Conservation (phyloP, 2,113 vertebrate species). For the Hyperoodon ampullatus region DNA sequence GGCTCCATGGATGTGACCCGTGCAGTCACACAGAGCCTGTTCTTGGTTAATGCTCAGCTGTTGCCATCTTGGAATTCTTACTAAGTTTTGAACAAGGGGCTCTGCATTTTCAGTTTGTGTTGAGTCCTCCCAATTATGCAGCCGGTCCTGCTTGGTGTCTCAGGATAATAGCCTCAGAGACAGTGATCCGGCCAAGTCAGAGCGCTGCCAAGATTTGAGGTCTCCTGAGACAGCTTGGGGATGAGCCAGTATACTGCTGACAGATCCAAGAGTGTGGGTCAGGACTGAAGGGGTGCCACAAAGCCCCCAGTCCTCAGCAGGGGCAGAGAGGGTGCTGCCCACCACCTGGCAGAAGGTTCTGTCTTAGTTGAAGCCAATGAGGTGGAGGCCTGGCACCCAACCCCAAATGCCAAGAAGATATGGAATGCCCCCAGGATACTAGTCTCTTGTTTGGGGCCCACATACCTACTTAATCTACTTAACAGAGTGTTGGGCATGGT, state of each 20-base stretch:
- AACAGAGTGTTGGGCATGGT: background rate
- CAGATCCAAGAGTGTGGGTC: background rate
- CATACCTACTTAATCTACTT: background rate
- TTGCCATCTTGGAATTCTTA: background rate
- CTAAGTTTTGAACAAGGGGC: background rate
- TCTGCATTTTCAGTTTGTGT: background rate
- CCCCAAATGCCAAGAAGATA: background rate
- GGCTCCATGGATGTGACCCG: background rate
- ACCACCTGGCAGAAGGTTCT: background rate
- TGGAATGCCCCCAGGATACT: background rate
- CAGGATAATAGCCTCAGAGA: background rate
- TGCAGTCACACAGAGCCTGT: too few species aligned
- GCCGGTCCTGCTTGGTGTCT: background rate
- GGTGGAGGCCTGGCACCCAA: accelerated
- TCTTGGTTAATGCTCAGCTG: background rate
- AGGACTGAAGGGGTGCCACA: too few species aligned
- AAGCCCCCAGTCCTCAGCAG: background rate
- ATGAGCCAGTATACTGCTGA: background rate
- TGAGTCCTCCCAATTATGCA: background rate
- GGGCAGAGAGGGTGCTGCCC: background rate
- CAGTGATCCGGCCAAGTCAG: background rate
- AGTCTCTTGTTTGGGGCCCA: background rate
- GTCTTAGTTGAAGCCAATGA: background rate
- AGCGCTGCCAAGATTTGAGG: background rate
- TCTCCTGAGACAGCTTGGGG: background rate